A percentile compares a stretch with the other conserved stretches of the same genome.
Conservation (phyloP, 2,113 vertebrate genomes). For the Bos javanicus region DNA sequence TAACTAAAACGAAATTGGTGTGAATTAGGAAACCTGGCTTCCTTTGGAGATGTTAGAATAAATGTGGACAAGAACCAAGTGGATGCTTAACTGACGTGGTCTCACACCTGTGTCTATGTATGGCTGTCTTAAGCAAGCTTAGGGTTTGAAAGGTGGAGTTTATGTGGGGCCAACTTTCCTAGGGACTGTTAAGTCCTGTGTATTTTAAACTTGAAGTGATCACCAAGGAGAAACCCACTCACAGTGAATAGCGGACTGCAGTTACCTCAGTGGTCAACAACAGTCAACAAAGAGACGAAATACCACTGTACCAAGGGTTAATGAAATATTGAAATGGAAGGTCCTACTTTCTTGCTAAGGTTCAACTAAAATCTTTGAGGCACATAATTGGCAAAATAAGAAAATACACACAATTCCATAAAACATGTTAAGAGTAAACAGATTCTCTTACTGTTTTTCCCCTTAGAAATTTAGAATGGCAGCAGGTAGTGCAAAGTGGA, state of each 20-base stretch:
- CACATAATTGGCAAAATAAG: constrained; percentile 68
- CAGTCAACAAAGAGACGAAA: not conserved
- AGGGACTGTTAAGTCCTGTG: not conserved
- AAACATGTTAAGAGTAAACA: constrained; percentile 45
- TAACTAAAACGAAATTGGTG: constrained; percentile 33
- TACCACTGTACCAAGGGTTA: constrained; percentile 23
- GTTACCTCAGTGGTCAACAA: not conserved
- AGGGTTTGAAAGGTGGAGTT: not conserved
- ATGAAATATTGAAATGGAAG: constrained; percentile 39
- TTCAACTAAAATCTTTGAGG: constrained; percentile 66
- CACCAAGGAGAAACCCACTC: not conserved
- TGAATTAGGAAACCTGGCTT: not conserved
- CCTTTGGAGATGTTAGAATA: not conserved
- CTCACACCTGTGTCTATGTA: not conserved
- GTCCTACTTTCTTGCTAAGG: constrained; percentile 51
- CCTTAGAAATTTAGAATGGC: constrained; percentile 66
- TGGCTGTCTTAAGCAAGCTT: not conserved
- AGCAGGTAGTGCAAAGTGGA: constrained; percentile 53
- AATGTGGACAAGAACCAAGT: not conserved
- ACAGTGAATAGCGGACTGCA: not conserved
- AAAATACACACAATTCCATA: constrained; percentile 60
- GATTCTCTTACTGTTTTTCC: constrained; percentile 39
- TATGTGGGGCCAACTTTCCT: not conserved
- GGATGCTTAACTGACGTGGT: not conserved
- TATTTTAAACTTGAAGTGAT: constrained; percentile 10